Evolutionary conservation across 2,888 invertebrate genomes (phyloP), one percentile per base, ranked within the genome.

Genomic region (Campoletis raptor): DNA sequence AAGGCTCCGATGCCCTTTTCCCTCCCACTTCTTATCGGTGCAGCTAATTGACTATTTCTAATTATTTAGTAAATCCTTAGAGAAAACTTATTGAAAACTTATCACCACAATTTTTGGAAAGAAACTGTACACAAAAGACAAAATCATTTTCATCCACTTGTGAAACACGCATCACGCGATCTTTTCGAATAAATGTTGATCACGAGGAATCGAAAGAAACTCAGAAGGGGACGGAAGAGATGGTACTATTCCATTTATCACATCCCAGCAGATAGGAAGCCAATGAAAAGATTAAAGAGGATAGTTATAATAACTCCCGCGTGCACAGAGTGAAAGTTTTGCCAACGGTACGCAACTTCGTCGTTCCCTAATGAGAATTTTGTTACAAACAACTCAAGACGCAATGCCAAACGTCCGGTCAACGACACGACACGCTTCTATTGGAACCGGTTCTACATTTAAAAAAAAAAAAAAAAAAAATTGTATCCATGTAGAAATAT

Each of bases 351-450:
- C 67, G 54, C 66, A 77, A 61, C 72, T 74, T 76, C 54, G 42
- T 69, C 78, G 73, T 64, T 76, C 48, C 12, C 48, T 73, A 74
- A 66, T 37, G 70, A 78, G 78, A 81, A 83, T 81, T 85, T 85
- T 80, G 81, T 81, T 77, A 81, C 72, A 67, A 82, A 80, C 87
- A 54, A 76, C 40, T 12, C 57, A 57, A 84, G 78, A 83, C 83
- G 78, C 81, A 69, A 87, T 76, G 76, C 61, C 67, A 80, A 73
- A 73, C 77, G 76, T 79, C 40, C 69, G 85, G 87, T 88, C 87
- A 87, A 83, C 77, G 85, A 82, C 87, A 85, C 87, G 85, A 85
- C 81, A 85, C 83, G 66, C 79, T 88, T 86, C 57, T 78, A 24
- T 61, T 69, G 67, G 10, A 18, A 40, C 66, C 52, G 21, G 36